Evolutionary conservation across 2,888 invertebrate genomes (phyloP).

Genomic region (Oscheius myriophilus): DNA sequence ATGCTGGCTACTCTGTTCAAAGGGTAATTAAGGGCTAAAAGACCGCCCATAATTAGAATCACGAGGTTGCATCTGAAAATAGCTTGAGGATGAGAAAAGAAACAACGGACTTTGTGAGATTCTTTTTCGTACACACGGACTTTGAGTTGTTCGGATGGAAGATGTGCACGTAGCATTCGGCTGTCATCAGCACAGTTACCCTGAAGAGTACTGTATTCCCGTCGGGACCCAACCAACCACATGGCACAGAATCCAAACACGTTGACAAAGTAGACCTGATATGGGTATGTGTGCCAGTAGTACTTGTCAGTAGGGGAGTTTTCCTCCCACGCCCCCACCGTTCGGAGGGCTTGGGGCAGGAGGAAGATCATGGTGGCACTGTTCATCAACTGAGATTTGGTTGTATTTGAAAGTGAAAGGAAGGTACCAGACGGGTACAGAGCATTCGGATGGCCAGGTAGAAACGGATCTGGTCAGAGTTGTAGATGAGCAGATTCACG

Average conservation of each 20-base stretch:
- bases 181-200: slow-evolving; percentile 66
- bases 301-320: slow-evolving; percentile 47
- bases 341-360: slow-evolving; percentile 62
- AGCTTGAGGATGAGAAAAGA: slow-evolving; percentile 24
- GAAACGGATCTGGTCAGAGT: slow-evolving; percentile 66
- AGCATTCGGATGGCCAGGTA: slow-evolving; percentile 68
- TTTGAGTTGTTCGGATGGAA: slow-evolving; percentile 64
- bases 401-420: not conserved
- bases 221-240: slow-evolving; percentile 47
- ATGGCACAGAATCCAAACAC: slow-evolving; percentile 66
- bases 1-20: slow-evolving; percentile 57
- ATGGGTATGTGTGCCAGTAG: slow-evolving; percentile 59
- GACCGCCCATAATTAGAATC: slow-evolving; percentile 41
- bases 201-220: slow-evolving; percentile 29
- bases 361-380: slow-evolving; percentile 61
- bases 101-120: slow-evolving; percentile 49
- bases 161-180: slow-evolving; percentile 65
- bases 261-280: slow-evolving; percentile 62
- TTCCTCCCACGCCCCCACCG: slow-evolving; percentile 54
- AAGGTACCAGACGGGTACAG: slow-evolving; percentile 61
- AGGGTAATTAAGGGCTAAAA: slow-evolving; percentile 60
- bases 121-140: slow-evolving; percentile 59
- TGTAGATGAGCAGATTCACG: slow-evolving; percentile 65
- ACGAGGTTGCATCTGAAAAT: slow-evolving; percentile 37
- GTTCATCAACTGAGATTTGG: slow-evolving; percentile 58